Evolutionary conservation across 2,113 vertebrate species (phyloP), one percentile per base, ranked within the genome.

Genomic region (Formicarius rufipectus): DNA sequence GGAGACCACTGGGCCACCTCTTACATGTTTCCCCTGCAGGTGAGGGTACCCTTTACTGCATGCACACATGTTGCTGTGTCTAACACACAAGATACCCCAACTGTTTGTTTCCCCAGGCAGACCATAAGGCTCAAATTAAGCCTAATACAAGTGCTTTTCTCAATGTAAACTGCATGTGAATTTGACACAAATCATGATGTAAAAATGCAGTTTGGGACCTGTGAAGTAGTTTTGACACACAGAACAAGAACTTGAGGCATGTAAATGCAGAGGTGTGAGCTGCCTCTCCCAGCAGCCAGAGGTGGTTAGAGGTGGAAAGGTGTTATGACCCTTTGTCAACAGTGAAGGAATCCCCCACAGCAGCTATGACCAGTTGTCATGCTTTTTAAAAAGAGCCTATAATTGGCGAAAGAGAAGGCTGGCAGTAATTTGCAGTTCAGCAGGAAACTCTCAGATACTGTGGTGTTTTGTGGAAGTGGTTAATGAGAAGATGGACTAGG

Each of bases 11-110:
- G 42, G 47, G 18, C 35, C 47, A 37, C 25, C 66, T 14, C 68
- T 49, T 18, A 3, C 11, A n/a, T 25, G 19, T 47, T 83, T 37
- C 10, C 18, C 22, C 20, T 10, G 18, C n/a, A 58, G 12, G 7
- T 49, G 5, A 59, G 19, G n/a, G 28, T 3, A 31, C 4, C 16
- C 19, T 2, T 6, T 0, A 21, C 12, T 0, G 23, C 6, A 25
- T 24, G 14, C 25, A 14, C 0, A 0, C 23, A 19, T 0, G 0
- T 17, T 39, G 16, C 42, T 53, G 55, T 14, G 30, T 40, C 63
- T 27, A 24, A 52, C 3, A 3, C 62, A 7, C 24, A 62, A 66
- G 63, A 27, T 59, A 28, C 2, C 5, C 25, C 8, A n/a, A 56
- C 16, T 47, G 16, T 6, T 6, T 74, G 40, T 66, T 71, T n/a